A percentile compares a stretch with the other conserved stretches of the same genome.
Conservation (phyloP, 1,140 invertebrate species). For the Saccostrea glomerata region DNA sequence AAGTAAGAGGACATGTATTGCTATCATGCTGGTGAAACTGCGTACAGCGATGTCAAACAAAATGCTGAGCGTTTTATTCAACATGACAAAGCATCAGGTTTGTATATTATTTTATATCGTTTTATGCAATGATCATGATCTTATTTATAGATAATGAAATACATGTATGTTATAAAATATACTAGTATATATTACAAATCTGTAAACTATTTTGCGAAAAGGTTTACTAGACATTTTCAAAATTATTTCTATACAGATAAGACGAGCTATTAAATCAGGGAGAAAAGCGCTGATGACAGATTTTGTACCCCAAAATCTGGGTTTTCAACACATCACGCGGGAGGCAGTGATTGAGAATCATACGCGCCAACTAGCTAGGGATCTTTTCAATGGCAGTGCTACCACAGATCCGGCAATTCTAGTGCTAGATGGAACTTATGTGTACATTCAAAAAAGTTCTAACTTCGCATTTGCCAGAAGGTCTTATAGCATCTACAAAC, state of each 20-base stretch:
- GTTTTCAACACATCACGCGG: not conserved
- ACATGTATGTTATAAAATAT: not conserved
- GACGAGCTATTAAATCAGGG: not conserved
- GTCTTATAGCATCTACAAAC: too few species aligned
- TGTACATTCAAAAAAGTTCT: too few species aligned
- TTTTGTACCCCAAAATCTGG: not conserved
- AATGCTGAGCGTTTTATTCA: not conserved
- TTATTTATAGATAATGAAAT: not conserved
- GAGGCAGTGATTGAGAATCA: too few species aligned
- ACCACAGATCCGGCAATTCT: too few species aligned
- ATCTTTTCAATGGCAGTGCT: too few species aligned
- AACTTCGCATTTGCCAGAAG: too few species aligned
- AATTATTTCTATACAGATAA: not conserved
- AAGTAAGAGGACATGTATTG: constrained; percentile 2
- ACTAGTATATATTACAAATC: not conserved
- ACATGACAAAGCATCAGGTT: not conserved
- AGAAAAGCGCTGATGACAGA: not conserved
- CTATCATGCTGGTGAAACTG: not conserved
- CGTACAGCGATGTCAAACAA: not conserved
- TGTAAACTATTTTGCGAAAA: not conserved
- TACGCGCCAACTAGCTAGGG: too few species aligned
- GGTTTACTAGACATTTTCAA: not conserved
- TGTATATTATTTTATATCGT: too few species aligned
- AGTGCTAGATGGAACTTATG: too few species aligned
- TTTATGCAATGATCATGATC: too few species aligned